These are phyloP conservation scores for Sinonovacula constricta DNA, from an alignment of 1,140 invertebrate genomes.

Conservation along the genomic window DNA sequence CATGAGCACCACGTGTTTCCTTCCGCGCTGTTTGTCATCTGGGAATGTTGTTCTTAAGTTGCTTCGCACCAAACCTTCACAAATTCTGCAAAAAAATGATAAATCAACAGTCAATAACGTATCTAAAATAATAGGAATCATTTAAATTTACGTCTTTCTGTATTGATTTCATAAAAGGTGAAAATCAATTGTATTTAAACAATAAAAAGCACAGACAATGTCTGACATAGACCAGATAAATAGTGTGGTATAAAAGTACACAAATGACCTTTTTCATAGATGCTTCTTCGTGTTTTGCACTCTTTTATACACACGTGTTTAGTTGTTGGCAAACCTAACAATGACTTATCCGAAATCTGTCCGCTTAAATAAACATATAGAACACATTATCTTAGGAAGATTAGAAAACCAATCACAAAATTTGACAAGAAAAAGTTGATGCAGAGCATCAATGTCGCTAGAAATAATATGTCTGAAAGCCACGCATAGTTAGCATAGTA, in stretches of 20 bases:
- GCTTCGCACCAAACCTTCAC: conserved; percentile 28
- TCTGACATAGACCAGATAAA: background rate
- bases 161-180: background rate
- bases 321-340: too few relatives aligned
- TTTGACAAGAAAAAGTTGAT: too few relatives aligned
- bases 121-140: background rate
- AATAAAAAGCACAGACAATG: background rate
- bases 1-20: too few relatives aligned
- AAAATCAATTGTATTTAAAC: background rate
- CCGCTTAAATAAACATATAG: too few relatives aligned
- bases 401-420: too few relatives aligned
- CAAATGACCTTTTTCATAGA: background rate
- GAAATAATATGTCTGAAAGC: too few relatives aligned
- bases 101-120: background rate
- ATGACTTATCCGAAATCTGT: too few relatives aligned
- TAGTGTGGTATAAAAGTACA: background rate
- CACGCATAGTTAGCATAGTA: too few relatives aligned
- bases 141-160: background rate
- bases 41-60: background rate
- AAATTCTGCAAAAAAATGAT: conserved; percentile 17
- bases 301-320: too few relatives aligned
- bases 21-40: too few relatives aligned
- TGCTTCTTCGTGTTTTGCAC: background rate
- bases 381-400: too few relatives aligned
- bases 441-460: too few relatives aligned